phyloP scores from a whole-genome alignment of 2,113 vertebrate genomes.

The Glaucidium brasilianum region DNA sequence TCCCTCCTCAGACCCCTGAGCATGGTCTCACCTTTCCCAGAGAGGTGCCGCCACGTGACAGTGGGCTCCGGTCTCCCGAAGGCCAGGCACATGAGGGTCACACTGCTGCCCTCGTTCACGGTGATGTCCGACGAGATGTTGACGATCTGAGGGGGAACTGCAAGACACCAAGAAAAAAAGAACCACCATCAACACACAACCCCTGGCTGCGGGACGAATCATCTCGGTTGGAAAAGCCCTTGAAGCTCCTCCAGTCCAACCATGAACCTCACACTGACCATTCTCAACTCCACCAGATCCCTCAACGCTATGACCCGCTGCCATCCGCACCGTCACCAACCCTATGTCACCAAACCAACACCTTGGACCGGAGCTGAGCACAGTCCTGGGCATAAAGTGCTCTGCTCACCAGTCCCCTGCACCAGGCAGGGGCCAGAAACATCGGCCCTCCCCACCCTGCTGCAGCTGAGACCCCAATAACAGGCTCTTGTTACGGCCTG shows the following conservation, averaged over 20 bases:
- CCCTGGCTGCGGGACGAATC: accelerated
- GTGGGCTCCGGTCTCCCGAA: conserved; percentile 92
- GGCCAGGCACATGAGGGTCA: conserved; percentile 91
- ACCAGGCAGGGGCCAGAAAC: accelerated
- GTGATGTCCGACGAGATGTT: conserved; percentile 92
- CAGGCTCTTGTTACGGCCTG: conserved; percentile 60
- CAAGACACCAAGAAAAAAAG: not conserved
- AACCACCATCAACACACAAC: not conserved
- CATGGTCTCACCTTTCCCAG: conserved; percentile 81
- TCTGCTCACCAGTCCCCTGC: accelerated
- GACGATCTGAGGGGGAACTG: conserved; percentile 94
- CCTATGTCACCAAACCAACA: accelerated
- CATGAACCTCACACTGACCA: too few species aligned
- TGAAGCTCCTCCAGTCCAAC: too few species aligned
- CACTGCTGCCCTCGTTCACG: conserved; percentile 93
- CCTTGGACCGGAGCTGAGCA: accelerated
- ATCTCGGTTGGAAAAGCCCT: too few species aligned
- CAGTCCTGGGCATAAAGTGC: accelerated
- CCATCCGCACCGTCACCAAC: too few species aligned
- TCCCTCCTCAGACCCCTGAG: accelerated
- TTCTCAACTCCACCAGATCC: too few species aligned
- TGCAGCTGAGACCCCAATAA: conserved; percentile 22
- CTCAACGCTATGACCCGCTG: too few species aligned
- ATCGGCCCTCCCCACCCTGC: too few species aligned
- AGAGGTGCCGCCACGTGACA: conserved; percentile 90